Base-by-base conservation (phyloP, 2,888 invertebrate genomes). In the Noctuana brunneofusca region DNA sequence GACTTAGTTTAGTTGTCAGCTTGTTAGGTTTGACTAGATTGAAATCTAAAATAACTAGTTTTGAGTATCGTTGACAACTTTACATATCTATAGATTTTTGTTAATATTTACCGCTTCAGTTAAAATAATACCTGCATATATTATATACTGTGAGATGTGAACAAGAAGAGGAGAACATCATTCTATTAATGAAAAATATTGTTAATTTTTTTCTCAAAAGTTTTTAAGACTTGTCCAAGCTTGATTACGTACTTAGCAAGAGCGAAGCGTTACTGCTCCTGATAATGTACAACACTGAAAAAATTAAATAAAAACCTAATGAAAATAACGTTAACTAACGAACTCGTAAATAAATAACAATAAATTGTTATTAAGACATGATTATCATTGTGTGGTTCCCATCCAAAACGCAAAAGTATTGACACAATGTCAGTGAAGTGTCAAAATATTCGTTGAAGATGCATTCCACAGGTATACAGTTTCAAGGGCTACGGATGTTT, bases 401-500 rank as follows among this genome's bases (percentile, higher is more conserved):
- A 41, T 30, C 11, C 24, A 24, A 49, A 49, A 58, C 3, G 12
- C 18, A 49, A 58, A 14, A 24, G 6, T 58, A 50, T 58, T 52
- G 41, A 50, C 22, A 18, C 32, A 41, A 52, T 14, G 43, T 59
- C 52, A 58, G 24, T 52, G 30, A 43, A 27, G 27, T 27, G 38
- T 58, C 56, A 68, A 69, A 67, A 66, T 3, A 16, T 32, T 50
- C 24, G 14, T 46, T 65, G 63, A 65, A 66, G 66, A 67, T 58
- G 63, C 71, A 68, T 73, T 74, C 75, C 71, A 32, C 58, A 20
- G 30, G 22, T 62, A 49, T 49, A 48, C 35, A 24, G 18, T 75
- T 65, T 71, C 63, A 66, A 72, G 69, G 66, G 70, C 67, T 68
- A 65, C 76, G 78, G 78, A 79, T 73, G 77, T 76, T 70, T 69